A percentile compares a stretch with the other conserved stretches of the same genome.
Evolutionary conservation across 2,888 invertebrate species (phyloP).

Genomic region (Aleiodes testaceus): DNA sequence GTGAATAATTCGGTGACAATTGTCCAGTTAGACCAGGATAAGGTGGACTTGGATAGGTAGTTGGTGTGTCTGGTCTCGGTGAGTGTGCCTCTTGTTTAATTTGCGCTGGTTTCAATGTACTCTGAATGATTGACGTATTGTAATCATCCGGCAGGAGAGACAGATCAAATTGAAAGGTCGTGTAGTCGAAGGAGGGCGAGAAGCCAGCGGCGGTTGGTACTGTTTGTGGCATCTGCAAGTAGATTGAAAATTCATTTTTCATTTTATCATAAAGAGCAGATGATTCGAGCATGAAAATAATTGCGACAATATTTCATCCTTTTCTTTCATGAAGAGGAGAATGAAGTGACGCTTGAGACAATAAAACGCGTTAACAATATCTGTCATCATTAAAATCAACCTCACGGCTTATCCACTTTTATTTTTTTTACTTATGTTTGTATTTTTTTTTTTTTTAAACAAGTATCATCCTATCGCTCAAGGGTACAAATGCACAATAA

Average conservation of each 20-base stretch:
- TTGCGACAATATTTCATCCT: background rate
- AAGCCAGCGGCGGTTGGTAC: conserved; percentile 83
- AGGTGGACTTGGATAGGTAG: conserved; percentile 66
- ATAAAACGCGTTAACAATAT: conserved; percentile 46
- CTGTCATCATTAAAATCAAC: conserved; percentile 47
- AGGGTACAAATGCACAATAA: conserved; percentile 30
- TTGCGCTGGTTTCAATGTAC: conserved; percentile 67
- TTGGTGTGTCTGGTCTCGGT: conserved; percentile 67
- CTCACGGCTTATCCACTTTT: conserved; percentile 1
- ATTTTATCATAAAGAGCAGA: conserved; percentile 13
- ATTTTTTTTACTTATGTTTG: background rate
- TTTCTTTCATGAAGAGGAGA: background rate
- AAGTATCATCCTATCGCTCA: conserved; percentile 25
- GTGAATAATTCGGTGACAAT: conserved; percentile 67
- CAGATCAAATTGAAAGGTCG: conserved; percentile 81
- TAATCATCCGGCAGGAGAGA: conserved; percentile 80
- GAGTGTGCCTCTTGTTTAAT: conserved; percentile 76
- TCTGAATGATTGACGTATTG: conserved; percentile 65
- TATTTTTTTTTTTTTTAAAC: background rate
- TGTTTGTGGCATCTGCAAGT: conserved; percentile 86
- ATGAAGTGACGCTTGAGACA: conserved; percentile 20
- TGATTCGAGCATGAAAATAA: background rate
- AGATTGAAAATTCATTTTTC: conserved; percentile 13
- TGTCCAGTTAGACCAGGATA: conserved; percentile 63
- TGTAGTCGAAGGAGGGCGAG: conserved; percentile 82